Conservation (phyloP, 2,113 vertebrate genomes). For the Pelodiscus sinensis region DNA sequence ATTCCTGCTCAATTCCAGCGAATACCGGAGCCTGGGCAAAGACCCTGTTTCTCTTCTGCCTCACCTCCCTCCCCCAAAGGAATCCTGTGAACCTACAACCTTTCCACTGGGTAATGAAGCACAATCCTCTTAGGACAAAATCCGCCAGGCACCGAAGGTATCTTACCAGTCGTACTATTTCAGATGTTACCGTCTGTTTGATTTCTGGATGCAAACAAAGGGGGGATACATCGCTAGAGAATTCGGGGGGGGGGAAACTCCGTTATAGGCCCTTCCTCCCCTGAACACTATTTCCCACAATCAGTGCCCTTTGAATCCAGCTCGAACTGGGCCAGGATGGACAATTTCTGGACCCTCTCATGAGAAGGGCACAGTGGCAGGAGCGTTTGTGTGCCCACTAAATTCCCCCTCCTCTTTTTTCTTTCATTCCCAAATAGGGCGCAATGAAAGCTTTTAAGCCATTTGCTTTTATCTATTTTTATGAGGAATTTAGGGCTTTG, state of each 20-base stretch:
- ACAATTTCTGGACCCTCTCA: constrained; percentile 36
- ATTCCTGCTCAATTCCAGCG: constrained; percentile 38
- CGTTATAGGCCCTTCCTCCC: background rate
- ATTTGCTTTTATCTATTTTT: constrained; percentile 80
- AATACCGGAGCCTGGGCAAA: background rate
- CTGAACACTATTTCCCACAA: background rate
- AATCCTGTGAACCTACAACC: constrained; percentile 37
- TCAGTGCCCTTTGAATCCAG: background rate
- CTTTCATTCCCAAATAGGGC: constrained; percentile 53
- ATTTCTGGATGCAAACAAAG: background rate
- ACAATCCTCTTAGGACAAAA: constrained; percentile 54
- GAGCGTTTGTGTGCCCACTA: background rate
- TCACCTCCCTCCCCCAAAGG: background rate
- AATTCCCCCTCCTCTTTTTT: constrained; percentile 37
- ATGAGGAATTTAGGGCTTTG: constrained; percentile 78
- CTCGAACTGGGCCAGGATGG: constrained; percentile 13
- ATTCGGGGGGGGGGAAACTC: background rate
- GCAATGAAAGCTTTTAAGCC: constrained; percentile 75
- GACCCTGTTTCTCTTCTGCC: background rate
- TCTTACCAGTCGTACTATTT: constrained; percentile 53
- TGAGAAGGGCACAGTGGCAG: background rate
- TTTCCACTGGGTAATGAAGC: background rate
- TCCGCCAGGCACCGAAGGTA: constrained; percentile 42
- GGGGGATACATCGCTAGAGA: background rate
- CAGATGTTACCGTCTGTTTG: constrained; percentile 15